phyloP scores from a whole-genome alignment of 2,113 vertebrate genomes.

The Pedetes capensis region DNA sequence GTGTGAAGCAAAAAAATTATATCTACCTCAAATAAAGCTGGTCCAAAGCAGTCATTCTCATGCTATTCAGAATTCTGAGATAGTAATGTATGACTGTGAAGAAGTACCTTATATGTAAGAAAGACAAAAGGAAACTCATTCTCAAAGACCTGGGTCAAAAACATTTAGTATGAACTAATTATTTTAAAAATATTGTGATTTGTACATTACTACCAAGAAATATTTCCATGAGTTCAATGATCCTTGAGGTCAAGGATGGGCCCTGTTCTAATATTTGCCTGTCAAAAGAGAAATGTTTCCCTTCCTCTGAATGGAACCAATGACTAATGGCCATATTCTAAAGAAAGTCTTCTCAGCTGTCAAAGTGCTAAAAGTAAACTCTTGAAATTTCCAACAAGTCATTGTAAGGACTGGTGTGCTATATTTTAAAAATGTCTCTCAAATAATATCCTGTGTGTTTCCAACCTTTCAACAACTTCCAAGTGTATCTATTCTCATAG shows the following conservation, averaged over 20 bases:
- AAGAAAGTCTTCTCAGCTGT: constrained; percentile 31
- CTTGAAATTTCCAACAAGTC: constrained; percentile 18
- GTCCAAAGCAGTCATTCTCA: not conserved
- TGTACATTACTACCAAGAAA: not conserved
- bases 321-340: not conserved
- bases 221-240: not conserved
- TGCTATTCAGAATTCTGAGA: not conserved
- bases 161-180: constrained; percentile 14
- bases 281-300: not conserved
- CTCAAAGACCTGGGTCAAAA: not conserved
- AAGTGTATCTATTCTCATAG: not conserved
- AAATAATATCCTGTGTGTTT: not conserved
- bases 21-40: not conserved
- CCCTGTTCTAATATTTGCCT: constrained; percentile 17
- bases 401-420: not conserved
- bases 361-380: not conserved
- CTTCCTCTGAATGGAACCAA: not conserved
- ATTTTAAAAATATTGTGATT: constrained; percentile 33
- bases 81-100: not conserved
- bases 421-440: not conserved
- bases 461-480: not conserved
- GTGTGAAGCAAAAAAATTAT: not conserved
- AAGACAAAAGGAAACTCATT: not conserved
- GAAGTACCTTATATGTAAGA: not conserved
- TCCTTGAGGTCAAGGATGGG: constrained; percentile 1